phyloP scores from a whole-genome alignment of 2,113 vertebrate genomes.

The Calyptommatus sinebrachiatus region DNA sequence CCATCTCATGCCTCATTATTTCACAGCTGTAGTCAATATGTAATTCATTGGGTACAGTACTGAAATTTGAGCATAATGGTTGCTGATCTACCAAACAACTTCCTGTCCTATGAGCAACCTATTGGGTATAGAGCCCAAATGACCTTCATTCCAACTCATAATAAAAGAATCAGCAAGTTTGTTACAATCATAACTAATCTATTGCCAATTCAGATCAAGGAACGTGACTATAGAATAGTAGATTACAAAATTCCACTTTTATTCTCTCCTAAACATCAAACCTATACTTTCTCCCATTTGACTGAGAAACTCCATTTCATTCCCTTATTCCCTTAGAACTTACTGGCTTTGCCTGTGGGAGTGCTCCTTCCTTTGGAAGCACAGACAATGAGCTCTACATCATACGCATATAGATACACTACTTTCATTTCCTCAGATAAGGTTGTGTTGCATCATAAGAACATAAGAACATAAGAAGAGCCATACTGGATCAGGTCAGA shows the following conservation, averaged over 20 bases:
- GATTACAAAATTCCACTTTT: too few relatives aligned
- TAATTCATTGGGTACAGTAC: conserved; percentile 64
- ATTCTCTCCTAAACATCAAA: too few relatives aligned
- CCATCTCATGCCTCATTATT: conserved; percentile 60
- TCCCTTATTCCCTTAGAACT: too few relatives aligned
- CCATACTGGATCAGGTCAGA: too few relatives aligned
- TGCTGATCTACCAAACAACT: conserved; percentile 29
- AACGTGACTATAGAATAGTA: too few relatives aligned
- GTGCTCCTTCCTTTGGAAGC: too few relatives aligned
- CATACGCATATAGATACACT: not conserved
- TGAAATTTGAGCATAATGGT: conserved; percentile 55
- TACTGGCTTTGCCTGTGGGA: too few relatives aligned
- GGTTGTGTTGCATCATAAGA: not conserved
- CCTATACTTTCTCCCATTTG: too few relatives aligned
- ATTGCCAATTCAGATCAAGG: too few relatives aligned
- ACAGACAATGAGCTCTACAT: not conserved
- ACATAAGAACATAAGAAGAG: too few relatives aligned
- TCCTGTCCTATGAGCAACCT: not conserved
- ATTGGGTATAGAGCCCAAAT: not conserved
- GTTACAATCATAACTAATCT: not conserved
- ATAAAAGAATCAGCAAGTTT: not conserved
- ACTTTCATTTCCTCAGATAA: not conserved
- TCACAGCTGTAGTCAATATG: conserved; percentile 66
- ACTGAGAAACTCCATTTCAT: too few relatives aligned
- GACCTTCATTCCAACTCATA: not conserved